Conservation (phyloP, 1,140 invertebrate species). For the Drosophila ogumai region DNA sequence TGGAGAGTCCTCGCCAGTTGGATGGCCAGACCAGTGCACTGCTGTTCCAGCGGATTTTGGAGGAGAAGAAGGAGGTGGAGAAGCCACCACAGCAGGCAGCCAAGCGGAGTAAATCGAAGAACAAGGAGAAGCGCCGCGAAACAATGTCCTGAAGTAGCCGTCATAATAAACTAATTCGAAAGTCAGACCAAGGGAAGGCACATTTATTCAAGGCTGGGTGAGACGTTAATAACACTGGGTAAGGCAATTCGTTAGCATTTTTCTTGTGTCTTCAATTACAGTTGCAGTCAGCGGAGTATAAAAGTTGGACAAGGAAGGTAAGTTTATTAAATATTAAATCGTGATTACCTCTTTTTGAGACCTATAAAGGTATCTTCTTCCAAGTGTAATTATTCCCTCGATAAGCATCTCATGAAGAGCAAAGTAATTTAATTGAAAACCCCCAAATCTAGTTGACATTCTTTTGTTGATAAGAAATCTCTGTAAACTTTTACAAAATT, state of each 20-base stretch:
- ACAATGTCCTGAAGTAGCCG: conserved; percentile 52
- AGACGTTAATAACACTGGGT: conserved; percentile 38
- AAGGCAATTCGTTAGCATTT: not conserved
- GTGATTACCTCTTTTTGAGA: not conserved
- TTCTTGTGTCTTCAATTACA: not conserved
- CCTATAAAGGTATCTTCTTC: not conserved
- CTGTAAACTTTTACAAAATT: conserved; percentile 8
- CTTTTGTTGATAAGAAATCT: not conserved
- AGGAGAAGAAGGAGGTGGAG: conserved; percentile 20
- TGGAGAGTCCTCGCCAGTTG: conserved; percentile 30
- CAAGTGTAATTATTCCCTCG: not conserved
- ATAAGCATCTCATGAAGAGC: not conserved
- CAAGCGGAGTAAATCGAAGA: conserved; percentile 66
- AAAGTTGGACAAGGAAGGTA: not conserved
- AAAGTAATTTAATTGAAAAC: not conserved
- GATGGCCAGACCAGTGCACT: conserved; percentile 58
- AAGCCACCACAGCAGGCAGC: conserved; percentile 42
- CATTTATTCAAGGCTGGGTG: conserved; percentile 60
- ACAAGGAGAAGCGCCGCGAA: conserved; percentile 62
- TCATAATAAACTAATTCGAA: conserved; percentile 62
- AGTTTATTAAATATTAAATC: not conserved
- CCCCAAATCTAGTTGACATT: not conserved
- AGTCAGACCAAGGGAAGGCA: conserved; percentile 35
- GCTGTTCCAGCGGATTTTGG: conserved; percentile 77
- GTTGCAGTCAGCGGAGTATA: not conserved